Percentiles rank a stretch among this genome's conserved stretches.
Conservation (phyloP, 2,888 invertebrate genomes). For the Iselma pallidipennis region DNA sequence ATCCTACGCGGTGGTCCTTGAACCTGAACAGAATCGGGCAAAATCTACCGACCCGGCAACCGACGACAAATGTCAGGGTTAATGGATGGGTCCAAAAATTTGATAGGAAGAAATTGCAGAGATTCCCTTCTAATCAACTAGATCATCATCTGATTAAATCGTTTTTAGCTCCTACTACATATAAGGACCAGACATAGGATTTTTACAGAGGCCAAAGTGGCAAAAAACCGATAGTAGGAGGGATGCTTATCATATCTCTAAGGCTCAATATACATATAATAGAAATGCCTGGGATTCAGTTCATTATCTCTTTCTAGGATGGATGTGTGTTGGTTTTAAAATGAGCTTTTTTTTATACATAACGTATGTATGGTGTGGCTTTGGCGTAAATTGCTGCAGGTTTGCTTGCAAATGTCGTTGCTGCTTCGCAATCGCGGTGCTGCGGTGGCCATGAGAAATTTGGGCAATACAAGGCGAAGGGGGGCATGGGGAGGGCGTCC, state of each 20-base stretch:
- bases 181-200: too few relatives aligned
- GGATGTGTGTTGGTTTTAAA: neutral
- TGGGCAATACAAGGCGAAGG: constrained; percentile 33
- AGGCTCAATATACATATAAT: too few relatives aligned
- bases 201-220: too few relatives aligned
- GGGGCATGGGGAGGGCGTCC: constrained; percentile 58
- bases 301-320: neutral
- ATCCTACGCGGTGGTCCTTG: constrained; percentile 20
- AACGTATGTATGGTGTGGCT: neutral
- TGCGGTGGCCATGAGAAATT: constrained; percentile 35
- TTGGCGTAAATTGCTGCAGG: constrained; percentile 19
- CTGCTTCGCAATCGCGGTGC: constrained; percentile 8
- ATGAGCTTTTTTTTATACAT: neutral
- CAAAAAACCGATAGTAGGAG: too few relatives aligned
- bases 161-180: too few relatives aligned
- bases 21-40: constrained; percentile 14
- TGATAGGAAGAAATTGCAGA: constrained; percentile 12
- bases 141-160: too few relatives aligned
- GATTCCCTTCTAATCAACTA: constrained; percentile 10
- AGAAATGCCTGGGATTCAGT: too few relatives aligned
- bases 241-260: too few relatives aligned
- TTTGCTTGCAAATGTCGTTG: constrained; percentile 18
- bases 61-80: constrained; percentile 22
- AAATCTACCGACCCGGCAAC: constrained; percentile 7
- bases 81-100: neutral